A percentile compares a stretch with the other conserved stretches of the same genome.
Conservation (phyloP, 2,888 invertebrate species). For the Rhagium mordax region DNA sequence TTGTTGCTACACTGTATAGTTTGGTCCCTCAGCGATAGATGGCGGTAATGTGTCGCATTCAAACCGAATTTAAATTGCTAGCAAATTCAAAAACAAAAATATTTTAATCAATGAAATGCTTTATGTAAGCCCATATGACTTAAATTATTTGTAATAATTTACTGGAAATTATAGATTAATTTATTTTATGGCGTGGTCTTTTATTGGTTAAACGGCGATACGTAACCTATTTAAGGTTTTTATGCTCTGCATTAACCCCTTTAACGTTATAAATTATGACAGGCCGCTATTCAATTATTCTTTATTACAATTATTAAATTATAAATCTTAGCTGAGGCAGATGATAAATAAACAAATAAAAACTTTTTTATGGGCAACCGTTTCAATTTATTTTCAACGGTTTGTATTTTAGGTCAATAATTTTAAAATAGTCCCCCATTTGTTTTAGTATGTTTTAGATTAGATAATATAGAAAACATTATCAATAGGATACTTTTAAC, state of each 20-base stretch:
- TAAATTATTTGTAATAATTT: slow-evolving; percentile 7
- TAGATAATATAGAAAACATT: background rate
- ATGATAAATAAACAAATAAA: background rate
- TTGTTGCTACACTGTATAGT: background rate
- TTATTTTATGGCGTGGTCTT: slow-evolving; percentile 6
- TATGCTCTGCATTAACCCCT: slow-evolving; percentile 7
- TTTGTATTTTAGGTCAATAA: background rate
- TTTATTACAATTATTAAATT: slow-evolving; percentile 23
- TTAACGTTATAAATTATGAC: slow-evolving; percentile 13
- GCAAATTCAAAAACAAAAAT: no score
- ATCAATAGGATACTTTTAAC: background rate
- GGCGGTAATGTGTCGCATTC: background rate
- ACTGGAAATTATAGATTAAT: background rate
- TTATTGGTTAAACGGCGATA: slow-evolving; percentile 14
- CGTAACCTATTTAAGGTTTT: slow-evolving; percentile 12
- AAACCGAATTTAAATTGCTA: background rate
- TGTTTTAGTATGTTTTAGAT: background rate
- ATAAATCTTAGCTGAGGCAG: background rate
- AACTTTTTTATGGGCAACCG: background rate
- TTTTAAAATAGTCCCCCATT: background rate
- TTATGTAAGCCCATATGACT: background rate
- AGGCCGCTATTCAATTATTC: slow-evolving; percentile 2
- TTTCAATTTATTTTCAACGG: background rate
- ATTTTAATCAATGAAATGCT: slow-evolving; percentile 6
- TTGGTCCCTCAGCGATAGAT: background rate